Percentiles rank a stretch among this genome's conserved stretches.
Conservation (phyloP, 1,140 invertebrate genomes). For the Himalopsyche phryganea region DNA sequence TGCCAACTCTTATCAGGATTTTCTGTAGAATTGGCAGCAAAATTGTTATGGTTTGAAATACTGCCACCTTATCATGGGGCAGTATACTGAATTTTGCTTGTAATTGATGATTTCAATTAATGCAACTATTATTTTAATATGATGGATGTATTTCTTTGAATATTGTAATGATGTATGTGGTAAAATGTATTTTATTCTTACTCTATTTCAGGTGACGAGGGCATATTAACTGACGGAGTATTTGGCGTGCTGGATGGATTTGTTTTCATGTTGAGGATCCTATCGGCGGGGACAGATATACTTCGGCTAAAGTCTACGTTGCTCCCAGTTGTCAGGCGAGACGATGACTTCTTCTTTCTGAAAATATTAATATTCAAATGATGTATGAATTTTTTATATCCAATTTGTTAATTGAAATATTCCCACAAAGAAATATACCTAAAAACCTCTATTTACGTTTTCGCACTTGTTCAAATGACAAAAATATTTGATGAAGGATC, state of each 20-base stretch:
- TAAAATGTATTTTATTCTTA: slow-evolving; percentile 39
- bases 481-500: too few species aligned
- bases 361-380: too few species aligned
- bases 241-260: slow-evolving; percentile 32
- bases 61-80: slow-evolving; percentile 1
- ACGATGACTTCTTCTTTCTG: slow-evolving; percentile 67
- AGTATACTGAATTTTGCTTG: neutral
- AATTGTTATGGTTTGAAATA: too few species aligned
- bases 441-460: too few species aligned
- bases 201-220: slow-evolving; percentile 62
- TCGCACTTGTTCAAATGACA: too few species aligned
- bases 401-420: too few species aligned
- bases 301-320: slow-evolving; percentile 75
- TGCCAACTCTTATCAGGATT: too few species aligned
- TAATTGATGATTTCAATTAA: neutral
- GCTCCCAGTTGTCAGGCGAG: slow-evolving; percentile 53
- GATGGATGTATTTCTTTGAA: too few species aligned
- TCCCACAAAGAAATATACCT: too few species aligned
- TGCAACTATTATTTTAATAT: too few species aligned
- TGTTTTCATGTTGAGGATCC: slow-evolving; percentile 44
- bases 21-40: too few species aligned
- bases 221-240: slow-evolving; percentile 50
- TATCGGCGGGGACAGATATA: slow-evolving; percentile 80
- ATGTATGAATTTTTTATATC: too few species aligned
- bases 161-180: neutral